Conservation (phyloP, 2,113 vertebrate species). For the Oreotrochilus melanogaster region DNA sequence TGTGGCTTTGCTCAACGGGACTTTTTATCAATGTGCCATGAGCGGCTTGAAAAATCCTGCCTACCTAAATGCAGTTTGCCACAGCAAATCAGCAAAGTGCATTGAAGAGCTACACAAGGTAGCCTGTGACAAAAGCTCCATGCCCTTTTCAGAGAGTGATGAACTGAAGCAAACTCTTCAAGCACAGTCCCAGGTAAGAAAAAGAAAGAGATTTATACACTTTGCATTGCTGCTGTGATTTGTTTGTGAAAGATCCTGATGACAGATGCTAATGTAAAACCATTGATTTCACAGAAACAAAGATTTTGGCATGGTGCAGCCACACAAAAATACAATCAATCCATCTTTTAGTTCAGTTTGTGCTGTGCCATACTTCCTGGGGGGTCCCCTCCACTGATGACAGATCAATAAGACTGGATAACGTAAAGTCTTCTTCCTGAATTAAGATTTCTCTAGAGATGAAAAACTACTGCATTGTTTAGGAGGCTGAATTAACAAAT, state of each 20-base stretch:
- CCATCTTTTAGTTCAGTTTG: not conserved
- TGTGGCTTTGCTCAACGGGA: constrained; percentile 92
- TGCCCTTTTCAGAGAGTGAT: constrained; percentile 75
- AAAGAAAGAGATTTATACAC: not conserved
- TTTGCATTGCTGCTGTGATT: not conserved
- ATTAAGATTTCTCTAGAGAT: not conserved
- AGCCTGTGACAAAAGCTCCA: constrained; percentile 82
- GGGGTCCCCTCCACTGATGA: no score
- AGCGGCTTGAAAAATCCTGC: constrained; percentile 83
- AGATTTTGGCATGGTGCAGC: not conserved
- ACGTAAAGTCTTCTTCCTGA: not conserved
- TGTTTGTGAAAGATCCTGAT: not conserved
- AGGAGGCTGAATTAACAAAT: not conserved
- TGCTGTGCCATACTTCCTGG: not conserved
- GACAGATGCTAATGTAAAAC: not conserved
- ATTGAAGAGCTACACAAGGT: constrained; percentile 82
- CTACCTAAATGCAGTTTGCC: constrained; percentile 82
- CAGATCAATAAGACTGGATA: not conserved
- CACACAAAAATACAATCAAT: not conserved
- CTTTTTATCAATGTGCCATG: constrained; percentile 93
- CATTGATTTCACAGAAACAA: not conserved
- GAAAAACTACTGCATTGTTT: not conserved
- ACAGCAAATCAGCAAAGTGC: constrained; percentile 82
- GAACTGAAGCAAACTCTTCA: constrained; percentile 87
- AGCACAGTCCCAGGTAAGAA: constrained; percentile 93